Percentiles rank a stretch among this genome's conserved stretches.
phyloP scores from a whole-genome alignment of 2,797 vertebrate genomes.

The Enteromius argenteus region DNA sequence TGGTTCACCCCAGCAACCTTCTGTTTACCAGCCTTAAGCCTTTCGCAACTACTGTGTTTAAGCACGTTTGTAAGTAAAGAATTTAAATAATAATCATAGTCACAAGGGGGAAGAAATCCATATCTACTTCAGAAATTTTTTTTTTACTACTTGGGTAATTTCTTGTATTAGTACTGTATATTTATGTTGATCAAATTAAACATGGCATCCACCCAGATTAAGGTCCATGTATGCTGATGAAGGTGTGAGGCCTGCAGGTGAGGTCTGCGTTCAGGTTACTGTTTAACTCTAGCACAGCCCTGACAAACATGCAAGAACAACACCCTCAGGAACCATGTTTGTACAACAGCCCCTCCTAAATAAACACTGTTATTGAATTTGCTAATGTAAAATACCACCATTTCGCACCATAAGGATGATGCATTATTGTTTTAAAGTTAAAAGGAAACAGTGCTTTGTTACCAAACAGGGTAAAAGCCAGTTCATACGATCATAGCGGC shows the following conservation, averaged over 20 bases:
- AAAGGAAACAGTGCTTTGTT: slow-evolving; percentile 5
- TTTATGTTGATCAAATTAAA: background rate
- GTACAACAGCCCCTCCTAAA: background rate
- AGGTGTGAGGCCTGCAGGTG: slow-evolving; percentile 12
- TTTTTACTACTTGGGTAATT: background rate
- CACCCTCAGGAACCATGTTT: slow-evolving; percentile 4
- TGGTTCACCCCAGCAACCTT: background rate
- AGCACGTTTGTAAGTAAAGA: background rate
- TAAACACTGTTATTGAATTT: background rate
- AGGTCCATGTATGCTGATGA: background rate
- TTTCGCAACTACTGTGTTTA: background rate
- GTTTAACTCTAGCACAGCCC: slow-evolving; percentile 41
- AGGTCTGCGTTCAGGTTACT: slow-evolving; percentile 35
- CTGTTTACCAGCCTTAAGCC: background rate
- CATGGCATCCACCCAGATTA: background rate
- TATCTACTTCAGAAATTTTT: too few species aligned
- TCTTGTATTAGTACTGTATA: background rate
- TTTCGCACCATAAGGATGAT: background rate
- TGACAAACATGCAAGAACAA: background rate
- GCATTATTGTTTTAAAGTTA: slow-evolving; percentile 7
- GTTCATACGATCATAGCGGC: background rate
- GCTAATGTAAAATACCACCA: background rate
- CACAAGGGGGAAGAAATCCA: too few species aligned
- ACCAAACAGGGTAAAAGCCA: background rate
- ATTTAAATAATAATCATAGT: too few species aligned